Percentiles rank a stretch among this genome's conserved stretches.
phyloP scores from a whole-genome alignment of 64 coral and sea anemone species.

The Astreopora myriophthalma region DNA sequence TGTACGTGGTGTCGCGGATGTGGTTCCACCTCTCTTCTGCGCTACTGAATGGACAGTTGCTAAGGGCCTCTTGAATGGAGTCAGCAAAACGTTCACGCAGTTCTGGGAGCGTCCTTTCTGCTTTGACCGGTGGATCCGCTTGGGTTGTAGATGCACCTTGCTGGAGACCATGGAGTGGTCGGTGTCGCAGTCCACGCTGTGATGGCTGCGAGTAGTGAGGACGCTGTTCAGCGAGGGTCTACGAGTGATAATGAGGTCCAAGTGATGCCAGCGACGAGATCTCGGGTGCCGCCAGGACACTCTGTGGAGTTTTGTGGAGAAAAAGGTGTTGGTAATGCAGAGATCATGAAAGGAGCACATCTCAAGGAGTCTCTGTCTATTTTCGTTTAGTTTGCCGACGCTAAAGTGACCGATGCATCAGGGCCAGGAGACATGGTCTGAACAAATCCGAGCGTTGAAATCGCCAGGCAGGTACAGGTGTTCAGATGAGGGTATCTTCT shows the following conservation, averaged over 20 bases:
- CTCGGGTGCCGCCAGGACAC: constrained; percentile 2
- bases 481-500: too few species aligned
- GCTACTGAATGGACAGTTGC: neutral
- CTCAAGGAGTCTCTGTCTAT: constrained; percentile 8
- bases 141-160: neutral
- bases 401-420: constrained; percentile 3
- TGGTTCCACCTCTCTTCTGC: neutral
- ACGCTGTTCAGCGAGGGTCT: neutral
- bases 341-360: constrained; percentile 16
- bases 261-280: neutral
- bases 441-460: constrained; percentile 51
- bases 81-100: neutral
- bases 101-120: neutral
- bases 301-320: constrained; percentile 27
- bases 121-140: neutral
- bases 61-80: neutral
- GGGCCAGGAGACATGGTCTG: constrained; percentile 32
- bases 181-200: too few species aligned
- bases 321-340: constrained; percentile 29
- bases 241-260: constrained; percentile 12
- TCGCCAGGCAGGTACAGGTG: constrained; percentile 34
- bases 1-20: neutral
- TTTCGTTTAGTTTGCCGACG: too few species aligned
- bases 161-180: neutral
- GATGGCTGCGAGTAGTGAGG: too few species aligned